Evolutionary conservation across 2,888 invertebrate genomes (phyloP).

Genomic region (Euclidia mi): DNA sequence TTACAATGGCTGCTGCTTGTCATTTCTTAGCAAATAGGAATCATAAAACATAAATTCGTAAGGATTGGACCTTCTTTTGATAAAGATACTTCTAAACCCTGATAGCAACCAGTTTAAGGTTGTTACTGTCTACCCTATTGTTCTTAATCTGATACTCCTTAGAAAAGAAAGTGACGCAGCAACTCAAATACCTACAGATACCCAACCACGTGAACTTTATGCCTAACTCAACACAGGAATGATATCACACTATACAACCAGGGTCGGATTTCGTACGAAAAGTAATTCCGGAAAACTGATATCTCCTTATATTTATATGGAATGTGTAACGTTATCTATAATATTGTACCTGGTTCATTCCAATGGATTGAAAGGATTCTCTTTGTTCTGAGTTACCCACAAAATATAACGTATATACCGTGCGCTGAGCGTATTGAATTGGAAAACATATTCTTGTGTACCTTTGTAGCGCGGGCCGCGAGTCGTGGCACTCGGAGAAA

Average conservation of each 20-base stretch:
- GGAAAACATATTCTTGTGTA: slow-evolving; percentile 63
- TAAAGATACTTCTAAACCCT: too few relatives aligned
- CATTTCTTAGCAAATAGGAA: too few relatives aligned
- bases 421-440: slow-evolving; percentile 58
- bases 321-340: slow-evolving; percentile 46
- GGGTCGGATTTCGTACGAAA: slow-evolving; percentile 27
- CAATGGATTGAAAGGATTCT: slow-evolving; percentile 54
- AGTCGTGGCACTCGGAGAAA: neutral
- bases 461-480: slow-evolving; percentile 19
- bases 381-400: slow-evolving; percentile 53
- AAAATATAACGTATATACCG: slow-evolving; percentile 57
- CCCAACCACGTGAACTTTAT: too few relatives aligned
- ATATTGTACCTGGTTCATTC: slow-evolving; percentile 33
- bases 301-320: slow-evolving; percentile 33
- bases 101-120: too few relatives aligned
- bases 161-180: too few relatives aligned
- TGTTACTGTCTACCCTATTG: too few relatives aligned
- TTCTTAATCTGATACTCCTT: too few relatives aligned
- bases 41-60: too few relatives aligned
- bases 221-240: neutral
- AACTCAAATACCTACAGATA: too few relatives aligned
- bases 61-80: too few relatives aligned
- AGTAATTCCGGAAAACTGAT: slow-evolving; percentile 50
- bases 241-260: slow-evolving; percentile 19
- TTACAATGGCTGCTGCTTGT: too few relatives aligned